Conservation (phyloP, 2,888 invertebrate genomes). For the Dermolepida albohirtum region DNA sequence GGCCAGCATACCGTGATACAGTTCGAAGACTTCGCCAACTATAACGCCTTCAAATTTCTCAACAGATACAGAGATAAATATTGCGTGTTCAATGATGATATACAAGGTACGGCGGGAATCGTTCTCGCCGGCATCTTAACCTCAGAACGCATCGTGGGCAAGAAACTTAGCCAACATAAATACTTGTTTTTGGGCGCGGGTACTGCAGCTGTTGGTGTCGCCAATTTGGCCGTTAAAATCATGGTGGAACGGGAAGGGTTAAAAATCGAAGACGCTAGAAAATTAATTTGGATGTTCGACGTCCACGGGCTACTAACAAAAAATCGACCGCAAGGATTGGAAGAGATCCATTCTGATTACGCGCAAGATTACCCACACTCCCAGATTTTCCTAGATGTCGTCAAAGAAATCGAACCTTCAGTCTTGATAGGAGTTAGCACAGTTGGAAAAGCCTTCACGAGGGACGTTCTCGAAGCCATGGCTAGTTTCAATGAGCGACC, state of each 20-base stretch:
- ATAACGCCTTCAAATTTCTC: slow-evolving; percentile 94
- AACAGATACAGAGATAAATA: slow-evolving; percentile 88
- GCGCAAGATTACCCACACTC: slow-evolving; percentile 83
- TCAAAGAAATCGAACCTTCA: slow-evolving; percentile 84
- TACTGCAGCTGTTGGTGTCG: slow-evolving; percentile 84
- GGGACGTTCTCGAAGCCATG: slow-evolving; percentile 88
- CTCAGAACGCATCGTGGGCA: slow-evolving; percentile 85
- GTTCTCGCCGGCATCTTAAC: slow-evolving; percentile 94
- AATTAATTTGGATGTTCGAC: slow-evolving; percentile 94
- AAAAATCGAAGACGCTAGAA: slow-evolving; percentile 78
- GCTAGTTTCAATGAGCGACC: slow-evolving; percentile 84
- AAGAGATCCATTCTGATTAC: slow-evolving; percentile 84
- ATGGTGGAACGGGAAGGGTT: slow-evolving; percentile 92
- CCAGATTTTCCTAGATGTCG: slow-evolving; percentile 82
- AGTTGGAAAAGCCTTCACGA: slow-evolving; percentile 90
- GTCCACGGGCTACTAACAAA: slow-evolving; percentile 94
- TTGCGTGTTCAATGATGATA: slow-evolving; percentile 99
- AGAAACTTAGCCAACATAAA: slow-evolving; percentile 83
- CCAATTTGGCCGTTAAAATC: slow-evolving; percentile 91
- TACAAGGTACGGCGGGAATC: slow-evolving; percentile 97
- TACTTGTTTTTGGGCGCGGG: slow-evolving; percentile 98
- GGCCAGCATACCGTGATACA: slow-evolving; percentile 89
- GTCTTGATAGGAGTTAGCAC: slow-evolving; percentile 92
- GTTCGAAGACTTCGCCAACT: slow-evolving; percentile 98
- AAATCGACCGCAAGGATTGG: slow-evolving; percentile 82